Conservation (phyloP, 1,140 invertebrate species). For the Danaus melanippus region DNA sequence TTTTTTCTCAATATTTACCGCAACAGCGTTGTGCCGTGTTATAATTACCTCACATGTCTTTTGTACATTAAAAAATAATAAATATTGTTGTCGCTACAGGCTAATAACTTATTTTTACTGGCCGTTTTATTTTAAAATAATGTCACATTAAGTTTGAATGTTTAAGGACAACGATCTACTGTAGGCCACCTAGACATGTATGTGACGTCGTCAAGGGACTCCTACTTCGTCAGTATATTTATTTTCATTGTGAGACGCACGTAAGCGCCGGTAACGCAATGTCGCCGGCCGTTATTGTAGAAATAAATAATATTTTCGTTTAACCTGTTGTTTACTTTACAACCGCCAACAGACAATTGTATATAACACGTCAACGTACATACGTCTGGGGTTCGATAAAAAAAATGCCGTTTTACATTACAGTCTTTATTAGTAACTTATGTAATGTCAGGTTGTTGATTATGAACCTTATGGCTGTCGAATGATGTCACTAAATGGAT, state of each 20-base stretch:
- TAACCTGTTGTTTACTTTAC: conserved; percentile 42
- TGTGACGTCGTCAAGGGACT: conserved; percentile 38
- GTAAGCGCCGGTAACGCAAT: conserved; percentile 42
- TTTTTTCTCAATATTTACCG: conserved; percentile 16
- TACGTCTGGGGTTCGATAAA: no score
- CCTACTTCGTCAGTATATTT: conserved; percentile 55
- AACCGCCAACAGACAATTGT: no score
- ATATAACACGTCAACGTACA: no score
- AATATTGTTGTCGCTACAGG: conserved; percentile 61
- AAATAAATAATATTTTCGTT: conserved; percentile 72
- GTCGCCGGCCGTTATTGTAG: conserved; percentile 60
- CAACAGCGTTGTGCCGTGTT: conserved; percentile 46
- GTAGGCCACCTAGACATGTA: conserved; percentile 51
- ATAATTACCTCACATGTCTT: conserved; percentile 61
- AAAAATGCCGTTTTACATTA: no score
- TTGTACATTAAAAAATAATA: conserved; percentile 51
- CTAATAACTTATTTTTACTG: conserved; percentile 42
- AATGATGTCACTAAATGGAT: no score
- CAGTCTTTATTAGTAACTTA: no score
- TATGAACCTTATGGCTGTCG: no score
- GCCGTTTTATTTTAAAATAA: conserved; percentile 9
- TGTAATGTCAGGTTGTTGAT: no score
- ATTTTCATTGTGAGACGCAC: conserved; percentile 65
- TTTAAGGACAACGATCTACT: conserved; percentile 46
- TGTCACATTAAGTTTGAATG: conserved; percentile 45